Base-by-base conservation (phyloP, 2,113 vertebrate species). In the Thermophis baileyi region DNA sequence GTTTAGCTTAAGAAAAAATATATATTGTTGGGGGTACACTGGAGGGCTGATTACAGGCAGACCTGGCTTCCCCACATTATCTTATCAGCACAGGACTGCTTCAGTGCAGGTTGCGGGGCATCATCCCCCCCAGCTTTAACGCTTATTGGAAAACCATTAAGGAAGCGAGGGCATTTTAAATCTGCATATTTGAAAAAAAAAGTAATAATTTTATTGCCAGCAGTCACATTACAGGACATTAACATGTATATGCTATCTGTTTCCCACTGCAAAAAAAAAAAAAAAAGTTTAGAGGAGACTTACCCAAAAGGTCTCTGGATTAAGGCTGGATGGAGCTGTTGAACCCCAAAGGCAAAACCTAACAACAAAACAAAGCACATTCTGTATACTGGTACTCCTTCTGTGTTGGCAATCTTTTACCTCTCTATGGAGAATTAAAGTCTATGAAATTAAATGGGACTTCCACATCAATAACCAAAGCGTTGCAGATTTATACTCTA, bases 231-330 rank as follows among this genome's bases (percentile, higher is more conserved):
- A 94, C 40, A 96, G 87, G 93, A 95, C 90, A 95, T 96, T 94
- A 96, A 95, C 0, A 0, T 27, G 60, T 63, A 91, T 89, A 94
- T 9, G 90, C 92, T 94, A 44, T 90, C 89, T 95, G 92, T 94
- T 95, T 95, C 96, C 96, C 94, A 91, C 5, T 89, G 87, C 92
- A 92, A 97, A 53, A 91, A 69, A 54, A 9, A 60, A 25, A 3
- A 8, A 14, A 63, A 14, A 95, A 74, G 35, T 87, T 94, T 86
- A 63, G 86, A 94, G 95, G 25, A 60, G 57, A 98, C 98, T 98
- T 98, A 99, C 99, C 99, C 99, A 95, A 99, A 99, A 97, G 99
- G 99, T 98, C 99, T 99, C 96, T 99, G 99, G 97, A 99, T 99
- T 96, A 99, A 99, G 86, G 99, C 99, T 74, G 99, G 99, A 97